Base-by-base conservation (phyloP, 2,113 vertebrate genomes). In the Ptychochromis oligacanthus region DNA sequence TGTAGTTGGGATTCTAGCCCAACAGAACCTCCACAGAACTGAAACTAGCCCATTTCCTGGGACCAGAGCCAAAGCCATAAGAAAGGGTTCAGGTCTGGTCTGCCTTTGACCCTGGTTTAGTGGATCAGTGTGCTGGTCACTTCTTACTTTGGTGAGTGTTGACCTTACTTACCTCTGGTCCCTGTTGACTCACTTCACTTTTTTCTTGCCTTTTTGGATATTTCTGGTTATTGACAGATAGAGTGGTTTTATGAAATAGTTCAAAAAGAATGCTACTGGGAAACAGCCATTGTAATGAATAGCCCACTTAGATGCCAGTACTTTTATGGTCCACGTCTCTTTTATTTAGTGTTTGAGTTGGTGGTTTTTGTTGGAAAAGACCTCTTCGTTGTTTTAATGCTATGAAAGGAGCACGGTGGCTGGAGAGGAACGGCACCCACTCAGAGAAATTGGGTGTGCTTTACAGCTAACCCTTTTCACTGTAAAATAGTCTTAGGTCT, bases 1-100 rank as follows among this genome's bases (percentile, higher is more conserved):
- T 79, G 59, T 83, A 92, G 88, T 49, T 76, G 89, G 86, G 82
- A 91, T 84, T 80, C 9, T 26, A 75, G 87, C 89, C 85, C 85
- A 89, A 75, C 56, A 84, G 83, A 91, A 86, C 78, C 43, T 78
- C 72, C 70, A 2, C 74, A 86, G 87, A 83, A 88, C 80, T 80
- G 65, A 91, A 84, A 54, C 83, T 38, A 76, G 77, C 77, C 87
- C 72, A 26, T 72, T 59, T 81, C 7, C 55, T 76, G 77, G 87
- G 81, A 79, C 28, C 56, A 38, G 46, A 77, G 75, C 87, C 90
- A 88, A 75, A 52, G 72, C 77, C 40, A 49, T 76, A 91, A 83
- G 79, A 80, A 40, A 81, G 75, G 20, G 22, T 64, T 86, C 1
- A 72, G 57, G 74, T 76, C 85, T 79, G 83, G 82, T 86, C 65